phyloP scores from a whole-genome alignment of 2,797 vertebrate species.

The Pseudomugil tenellus region DNA sequence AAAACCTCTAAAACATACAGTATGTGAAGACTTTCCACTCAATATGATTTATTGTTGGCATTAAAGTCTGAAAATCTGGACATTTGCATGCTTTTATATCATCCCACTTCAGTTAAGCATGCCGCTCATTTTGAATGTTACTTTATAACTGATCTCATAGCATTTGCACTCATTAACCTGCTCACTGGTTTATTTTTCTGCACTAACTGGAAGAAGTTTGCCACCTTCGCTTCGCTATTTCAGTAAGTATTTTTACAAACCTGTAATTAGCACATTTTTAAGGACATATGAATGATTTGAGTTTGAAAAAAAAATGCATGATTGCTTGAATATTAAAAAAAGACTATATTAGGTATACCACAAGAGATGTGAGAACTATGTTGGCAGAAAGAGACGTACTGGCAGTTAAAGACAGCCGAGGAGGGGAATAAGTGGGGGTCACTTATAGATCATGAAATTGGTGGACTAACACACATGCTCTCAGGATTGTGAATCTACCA shows the following conservation, averaged over 20 bases:
- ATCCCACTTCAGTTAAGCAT: not conserved
- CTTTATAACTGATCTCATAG: not conserved
- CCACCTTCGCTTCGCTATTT: not conserved
- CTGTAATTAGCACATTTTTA: not conserved
- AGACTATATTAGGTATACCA: not conserved
- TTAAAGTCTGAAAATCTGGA: not conserved
- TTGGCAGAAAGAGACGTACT: not conserved
- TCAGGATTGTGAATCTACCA: not conserved
- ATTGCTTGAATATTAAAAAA: not conserved
- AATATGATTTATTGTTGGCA: constrained; percentile 37
- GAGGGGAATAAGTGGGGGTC: not conserved
- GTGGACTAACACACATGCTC: not conserved
- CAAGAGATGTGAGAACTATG: not conserved
- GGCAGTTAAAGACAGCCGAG: not conserved
- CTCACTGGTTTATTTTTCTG: not conserved
- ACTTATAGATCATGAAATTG: not conserved
- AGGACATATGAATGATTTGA: not conserved
- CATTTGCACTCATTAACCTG: not conserved
- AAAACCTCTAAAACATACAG: constrained; percentile 22
- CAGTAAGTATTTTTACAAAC: not conserved
- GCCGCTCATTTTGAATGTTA: not conserved
- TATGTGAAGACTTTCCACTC: constrained; percentile 34
- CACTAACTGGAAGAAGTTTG: not conserved
- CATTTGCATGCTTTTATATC: not conserved
- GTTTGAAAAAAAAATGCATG: not conserved